These are phyloP conservation scores for Dysmachus trigonus DNA, from an alignment of 2,888 invertebrate genomes.

Conservation along the genomic window DNA sequence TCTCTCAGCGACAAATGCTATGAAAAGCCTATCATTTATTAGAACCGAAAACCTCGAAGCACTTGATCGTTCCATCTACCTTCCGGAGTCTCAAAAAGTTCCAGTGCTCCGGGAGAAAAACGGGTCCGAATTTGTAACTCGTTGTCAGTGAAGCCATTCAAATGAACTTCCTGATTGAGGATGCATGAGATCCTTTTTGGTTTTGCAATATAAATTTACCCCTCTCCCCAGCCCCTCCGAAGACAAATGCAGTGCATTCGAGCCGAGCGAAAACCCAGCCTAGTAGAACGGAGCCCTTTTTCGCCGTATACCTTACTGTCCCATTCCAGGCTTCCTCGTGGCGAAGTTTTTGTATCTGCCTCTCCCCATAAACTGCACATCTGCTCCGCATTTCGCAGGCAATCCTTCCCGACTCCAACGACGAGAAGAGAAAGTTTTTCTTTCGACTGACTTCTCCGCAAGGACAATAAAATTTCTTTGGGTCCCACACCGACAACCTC, in stretches of 20 bases:
- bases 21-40: background rate
- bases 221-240: background rate
- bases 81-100: background rate
- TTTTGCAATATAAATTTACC: background rate
- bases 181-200: background rate
- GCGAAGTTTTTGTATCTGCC: background rate
- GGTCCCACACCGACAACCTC: background rate
- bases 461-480: background rate
- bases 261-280: background rate
- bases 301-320: background rate
- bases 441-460: conserved; percentile 20
- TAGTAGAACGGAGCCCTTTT: background rate
- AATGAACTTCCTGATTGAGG: background rate
- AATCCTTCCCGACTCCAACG: background rate
- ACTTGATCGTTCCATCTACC: background rate
- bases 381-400: background rate
- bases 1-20: background rate
- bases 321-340: background rate
- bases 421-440: conserved; percentile 11
- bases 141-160: background rate
- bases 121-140: background rate
- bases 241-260: background rate
- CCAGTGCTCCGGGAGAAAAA: background rate
- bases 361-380: background rate
- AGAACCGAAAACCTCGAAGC: background rate